Evolutionary conservation across 2,888 invertebrate species (phyloP), one percentile per base, ranked within the genome.

Genomic region (Conus canariensis): DNA sequence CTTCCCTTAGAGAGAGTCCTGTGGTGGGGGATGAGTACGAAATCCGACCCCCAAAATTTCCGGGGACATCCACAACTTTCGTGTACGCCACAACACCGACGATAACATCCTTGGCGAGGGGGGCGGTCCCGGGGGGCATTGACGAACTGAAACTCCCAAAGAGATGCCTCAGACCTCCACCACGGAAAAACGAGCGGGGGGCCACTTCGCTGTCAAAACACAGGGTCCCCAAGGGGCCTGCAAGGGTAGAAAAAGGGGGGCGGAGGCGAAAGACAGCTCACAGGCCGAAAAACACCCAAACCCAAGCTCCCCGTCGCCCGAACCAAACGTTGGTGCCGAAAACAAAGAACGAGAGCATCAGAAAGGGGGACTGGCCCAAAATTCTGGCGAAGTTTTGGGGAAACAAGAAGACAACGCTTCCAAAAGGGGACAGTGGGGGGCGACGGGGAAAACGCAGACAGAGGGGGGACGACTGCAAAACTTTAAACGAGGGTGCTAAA

Each of bases 51-150:
- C 19, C 56, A 6, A 82, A n/a, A n/a, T n/a, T n/a, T n/a, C 56
- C 82, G 56, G 82, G 9, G 19, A 56, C 82, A 82, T 82, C 82
- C 82, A 82, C 82, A 56, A 56, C 56, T n/a, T 82, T 56, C 58
- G 82, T 82, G 25, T 82, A 56, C 82, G 56, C 3, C 56, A 82
- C 82, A 82, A 56, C 82, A 82, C 1, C 82, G 58, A 82, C 19
- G 82, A 82, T 22, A 25, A 82, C 16, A 58, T 82, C 9, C 58
- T 82, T 7, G 82, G 82, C 12, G 82, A 82, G n/a, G 58, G 58
- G 16, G 56, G 82, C 82, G 0, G 82, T 82, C 12, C 14, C 9
- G 22, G 56, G 82, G 19, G 82, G 56, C 19, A 58, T 82, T 16
- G 0, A 10, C 0, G 82, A 82, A 16, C 56, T 82, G 56, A 14